Percentiles rank a stretch among this genome's conserved stretches.
phyloP scores from a whole-genome alignment of 2,797 vertebrate species.

The Prunella strophiata region DNA sequence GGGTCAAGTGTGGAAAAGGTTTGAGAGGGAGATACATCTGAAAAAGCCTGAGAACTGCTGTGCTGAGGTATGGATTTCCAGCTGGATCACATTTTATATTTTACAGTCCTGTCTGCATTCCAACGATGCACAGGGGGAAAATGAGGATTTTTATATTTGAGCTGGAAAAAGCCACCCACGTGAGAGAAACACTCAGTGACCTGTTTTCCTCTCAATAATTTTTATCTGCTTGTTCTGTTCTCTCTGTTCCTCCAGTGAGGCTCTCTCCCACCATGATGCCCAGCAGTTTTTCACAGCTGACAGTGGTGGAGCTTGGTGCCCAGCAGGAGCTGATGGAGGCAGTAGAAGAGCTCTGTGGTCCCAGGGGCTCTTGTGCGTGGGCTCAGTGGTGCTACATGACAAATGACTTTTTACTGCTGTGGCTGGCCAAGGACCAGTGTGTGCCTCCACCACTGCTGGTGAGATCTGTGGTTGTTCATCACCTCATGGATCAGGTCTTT shows the following conservation, averaged over 20 bases:
- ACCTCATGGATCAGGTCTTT: conserved; percentile 26
- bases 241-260: not conserved
- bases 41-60: not conserved
- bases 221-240: not conserved
- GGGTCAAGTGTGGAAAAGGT: not conserved
- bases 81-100: not conserved
- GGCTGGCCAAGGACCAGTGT: not conserved
- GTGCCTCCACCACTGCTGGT: not conserved
- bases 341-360: not conserved
- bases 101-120: conserved; percentile 12
- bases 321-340: not conserved
- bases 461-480: not conserved
- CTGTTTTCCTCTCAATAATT: not conserved
- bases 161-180: not conserved
- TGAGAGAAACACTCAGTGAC: not conserved
- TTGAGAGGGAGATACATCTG: not conserved
- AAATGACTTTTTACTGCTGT: not conserved
- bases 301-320: not conserved
- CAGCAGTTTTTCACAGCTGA: not conserved
- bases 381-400: not conserved
- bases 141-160: not conserved
- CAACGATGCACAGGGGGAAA: not conserved
- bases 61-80: not conserved
- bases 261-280: not conserved
- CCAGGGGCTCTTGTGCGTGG: not conserved